phyloP scores from a whole-genome alignment of 2,888 invertebrate genomes.

The Cheilosia soror region DNA sequence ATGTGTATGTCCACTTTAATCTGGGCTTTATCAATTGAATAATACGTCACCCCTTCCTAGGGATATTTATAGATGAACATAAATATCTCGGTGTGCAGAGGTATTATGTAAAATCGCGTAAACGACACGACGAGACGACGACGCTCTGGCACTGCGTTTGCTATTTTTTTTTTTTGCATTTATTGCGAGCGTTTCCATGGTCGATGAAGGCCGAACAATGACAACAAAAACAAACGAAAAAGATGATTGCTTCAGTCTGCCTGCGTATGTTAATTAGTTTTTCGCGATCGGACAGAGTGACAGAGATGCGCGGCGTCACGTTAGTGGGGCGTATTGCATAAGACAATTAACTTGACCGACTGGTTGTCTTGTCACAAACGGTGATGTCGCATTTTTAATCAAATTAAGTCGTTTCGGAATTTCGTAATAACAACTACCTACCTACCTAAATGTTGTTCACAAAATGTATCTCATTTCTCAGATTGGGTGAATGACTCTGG shows the following conservation, averaged over 20 bases:
- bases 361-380: conserved; percentile 9
- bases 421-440: not conserved
- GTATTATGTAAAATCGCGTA: too few relatives aligned
- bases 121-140: too few relatives aligned
- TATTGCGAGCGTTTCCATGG: too few relatives aligned
- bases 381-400: conserved; percentile 25
- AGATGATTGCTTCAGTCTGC: not conserved
- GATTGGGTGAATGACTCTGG: conserved; percentile 22
- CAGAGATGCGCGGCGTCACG: conserved; percentile 16
- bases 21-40: too few relatives aligned
- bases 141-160: too few relatives aligned
- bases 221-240: too few relatives aligned
- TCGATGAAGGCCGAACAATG: too few relatives aligned
- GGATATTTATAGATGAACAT: too few relatives aligned
- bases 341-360: conserved; percentile 20
- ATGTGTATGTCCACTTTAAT: too few relatives aligned
- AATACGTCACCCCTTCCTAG: not conserved
- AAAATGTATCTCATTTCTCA: not conserved
- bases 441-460: conserved; percentile 3
- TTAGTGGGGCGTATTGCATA: not conserved
- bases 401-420: not conserved
- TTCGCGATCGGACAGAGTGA: not conserved
- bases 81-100: too few relatives aligned
- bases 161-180: too few relatives aligned
- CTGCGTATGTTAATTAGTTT: not conserved